phyloP scores from a whole-genome alignment of 2,113 vertebrate species.

The Pteropus alecto region DNA sequence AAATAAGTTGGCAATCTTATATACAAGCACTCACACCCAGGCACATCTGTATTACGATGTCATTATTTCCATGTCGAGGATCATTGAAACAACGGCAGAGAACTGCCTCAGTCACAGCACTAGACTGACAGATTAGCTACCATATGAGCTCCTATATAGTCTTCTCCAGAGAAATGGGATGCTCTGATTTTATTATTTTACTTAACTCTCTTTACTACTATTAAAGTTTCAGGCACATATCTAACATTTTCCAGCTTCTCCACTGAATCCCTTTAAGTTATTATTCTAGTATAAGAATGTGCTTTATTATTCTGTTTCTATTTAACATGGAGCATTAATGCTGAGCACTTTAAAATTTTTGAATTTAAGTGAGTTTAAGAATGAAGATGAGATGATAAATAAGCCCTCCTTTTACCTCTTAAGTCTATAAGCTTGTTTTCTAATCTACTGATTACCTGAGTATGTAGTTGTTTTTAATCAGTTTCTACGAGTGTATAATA shows the following conservation, averaged over 20 bases:
- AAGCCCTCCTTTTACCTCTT: not conserved
- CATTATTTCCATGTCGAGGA: not conserved
- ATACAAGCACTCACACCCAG: not conserved
- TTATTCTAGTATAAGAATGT: not conserved
- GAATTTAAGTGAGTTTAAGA: not conserved
- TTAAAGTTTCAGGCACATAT: not conserved
- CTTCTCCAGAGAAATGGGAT: rapidly evolving
- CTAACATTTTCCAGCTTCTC: not conserved
- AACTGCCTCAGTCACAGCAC: not conserved
- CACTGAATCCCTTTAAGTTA: not conserved
- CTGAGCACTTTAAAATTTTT: not conserved
- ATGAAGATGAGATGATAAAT: not conserved
- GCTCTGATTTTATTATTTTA: not conserved
- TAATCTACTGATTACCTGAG: not conserved
- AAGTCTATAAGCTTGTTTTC: not conserved
- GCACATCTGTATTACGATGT: not conserved
- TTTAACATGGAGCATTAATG: not conserved
- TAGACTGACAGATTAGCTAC: not conserved
- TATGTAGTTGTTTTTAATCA: not conserved
- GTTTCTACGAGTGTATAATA: not conserved
- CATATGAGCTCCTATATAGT: not conserved
- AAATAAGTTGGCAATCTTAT: not conserved
- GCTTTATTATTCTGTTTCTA: not conserved
- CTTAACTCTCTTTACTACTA: not conserved
- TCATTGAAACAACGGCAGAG: not conserved